phyloP scores from a whole-genome alignment of 2,888 invertebrate species.

The Lasius fuliginosus region DNA sequence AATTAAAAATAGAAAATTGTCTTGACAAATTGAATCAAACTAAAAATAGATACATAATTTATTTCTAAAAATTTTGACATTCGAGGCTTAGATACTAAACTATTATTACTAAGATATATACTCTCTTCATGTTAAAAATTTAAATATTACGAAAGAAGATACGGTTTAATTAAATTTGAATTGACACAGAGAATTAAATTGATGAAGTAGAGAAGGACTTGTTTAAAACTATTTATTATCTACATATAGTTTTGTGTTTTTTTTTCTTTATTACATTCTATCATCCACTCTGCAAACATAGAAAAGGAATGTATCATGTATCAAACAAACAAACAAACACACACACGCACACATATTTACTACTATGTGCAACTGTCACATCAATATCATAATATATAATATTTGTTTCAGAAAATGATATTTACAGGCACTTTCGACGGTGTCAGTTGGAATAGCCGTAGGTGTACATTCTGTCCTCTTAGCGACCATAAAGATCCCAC shows the following conservation, averaged over 20 bases:
- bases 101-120: too few relatives aligned
- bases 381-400: slow-evolving; percentile 46
- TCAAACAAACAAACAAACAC: too few relatives aligned
- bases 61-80: not conserved
- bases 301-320: not conserved
- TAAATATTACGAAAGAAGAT: not conserved
- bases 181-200: not conserved
- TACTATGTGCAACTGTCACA: slow-evolving; percentile 37
- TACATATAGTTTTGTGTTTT: not conserved
- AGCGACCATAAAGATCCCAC: slow-evolving; percentile 62
- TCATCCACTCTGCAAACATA: slow-evolving; percentile 13
- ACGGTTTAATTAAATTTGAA: not conserved
- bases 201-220: not conserved
- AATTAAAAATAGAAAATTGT: not conserved
- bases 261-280: slow-evolving; percentile 2
- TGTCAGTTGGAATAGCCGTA: slow-evolving; percentile 61
- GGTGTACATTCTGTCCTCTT: slow-evolving; percentile 63
- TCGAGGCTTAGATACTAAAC: not conserved
- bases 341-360: not conserved
- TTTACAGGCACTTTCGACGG: slow-evolving; percentile 46
- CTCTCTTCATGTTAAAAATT: not conserved
- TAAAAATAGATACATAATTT: not conserved
- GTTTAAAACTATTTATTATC: not conserved
- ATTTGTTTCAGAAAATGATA: slow-evolving; percentile 55
- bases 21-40: not conserved